phyloP scores from a whole-genome alignment of 2,888 invertebrate species.

The Volucella zonaria region DNA sequence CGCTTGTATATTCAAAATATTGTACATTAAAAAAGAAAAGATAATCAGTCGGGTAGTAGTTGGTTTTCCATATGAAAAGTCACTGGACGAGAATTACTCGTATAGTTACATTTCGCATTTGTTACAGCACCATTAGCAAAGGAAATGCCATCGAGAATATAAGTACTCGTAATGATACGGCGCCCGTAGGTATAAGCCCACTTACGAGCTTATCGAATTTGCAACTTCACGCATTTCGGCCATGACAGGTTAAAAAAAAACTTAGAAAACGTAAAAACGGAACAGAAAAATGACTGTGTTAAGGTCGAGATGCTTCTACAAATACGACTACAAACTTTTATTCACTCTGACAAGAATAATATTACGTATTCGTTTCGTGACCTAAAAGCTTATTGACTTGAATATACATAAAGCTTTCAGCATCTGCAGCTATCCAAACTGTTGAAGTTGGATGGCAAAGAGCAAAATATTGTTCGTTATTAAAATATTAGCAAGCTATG shows the following conservation, averaged over 20 bases:
- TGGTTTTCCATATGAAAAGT: neutral
- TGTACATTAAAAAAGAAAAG: too few relatives aligned
- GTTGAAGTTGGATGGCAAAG: neutral
- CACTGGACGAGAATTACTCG: neutral
- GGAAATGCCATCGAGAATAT: neutral
- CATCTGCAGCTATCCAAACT: too few relatives aligned
- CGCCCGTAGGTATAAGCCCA: neutral
- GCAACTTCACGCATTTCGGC: constrained; percentile 1
- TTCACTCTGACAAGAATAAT: neutral
- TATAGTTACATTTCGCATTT: neutral
- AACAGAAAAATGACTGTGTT: neutral
- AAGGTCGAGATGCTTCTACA: neutral
- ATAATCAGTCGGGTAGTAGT: neutral
- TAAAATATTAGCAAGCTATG: neutral
- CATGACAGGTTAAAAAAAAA: neutral
- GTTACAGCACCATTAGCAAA: neutral
- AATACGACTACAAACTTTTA: neutral
- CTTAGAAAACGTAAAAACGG: constrained; percentile 2
- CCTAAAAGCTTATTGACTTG: constrained; percentile 5
- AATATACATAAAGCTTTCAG: constrained; percentile 1
- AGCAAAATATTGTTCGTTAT: constrained; percentile 3
- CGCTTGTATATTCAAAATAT: too few relatives aligned
- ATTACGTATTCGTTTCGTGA: neutral
- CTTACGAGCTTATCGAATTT: neutral
- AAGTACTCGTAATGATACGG: neutral